A percentile compares a stretch with the other conserved stretches of the same genome.
These are phyloP conservation scores for Gopherus evgoodei DNA, from an alignment of 2,113 vertebrate species.

Conservation along the genomic window DNA sequence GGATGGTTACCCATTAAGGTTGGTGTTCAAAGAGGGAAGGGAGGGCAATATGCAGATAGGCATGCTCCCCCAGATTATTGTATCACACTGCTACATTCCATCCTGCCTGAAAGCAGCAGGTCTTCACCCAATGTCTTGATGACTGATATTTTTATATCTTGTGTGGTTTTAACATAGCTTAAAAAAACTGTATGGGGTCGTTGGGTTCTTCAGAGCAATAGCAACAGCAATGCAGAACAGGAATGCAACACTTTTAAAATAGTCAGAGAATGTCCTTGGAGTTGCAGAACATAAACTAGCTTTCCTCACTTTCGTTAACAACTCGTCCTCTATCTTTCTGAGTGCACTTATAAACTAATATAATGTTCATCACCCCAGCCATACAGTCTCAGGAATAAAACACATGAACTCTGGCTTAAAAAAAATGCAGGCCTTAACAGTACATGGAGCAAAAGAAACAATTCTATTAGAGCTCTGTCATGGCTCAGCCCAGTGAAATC, in stretches of 20 bases:
- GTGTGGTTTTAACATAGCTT: background rate
- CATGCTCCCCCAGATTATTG: background rate
- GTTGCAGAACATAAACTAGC: background rate
- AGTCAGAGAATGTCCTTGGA: background rate
- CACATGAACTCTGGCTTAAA: background rate
- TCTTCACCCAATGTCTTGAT: background rate
- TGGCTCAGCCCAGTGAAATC: background rate
- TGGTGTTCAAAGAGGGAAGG: background rate
- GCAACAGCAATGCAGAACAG: background rate
- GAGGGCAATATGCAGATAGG: accelerated
- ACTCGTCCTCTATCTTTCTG: background rate
- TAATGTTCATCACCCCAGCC: background rate
- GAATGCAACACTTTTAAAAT: background rate
- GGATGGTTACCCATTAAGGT: background rate
- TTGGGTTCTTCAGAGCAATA: background rate
- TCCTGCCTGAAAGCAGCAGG: background rate
- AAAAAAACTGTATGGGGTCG: background rate
- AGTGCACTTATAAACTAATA: background rate
- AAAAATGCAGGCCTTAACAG: background rate
- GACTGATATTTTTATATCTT: background rate
- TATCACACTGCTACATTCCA: background rate
- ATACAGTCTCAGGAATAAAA: background rate
- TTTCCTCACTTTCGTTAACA: background rate
- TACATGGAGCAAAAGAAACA: background rate
- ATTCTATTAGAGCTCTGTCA: accelerated